Evolutionary conservation across 2,113 vertebrate genomes (phyloP).

Genomic region (Eidolon helvum): DNA sequence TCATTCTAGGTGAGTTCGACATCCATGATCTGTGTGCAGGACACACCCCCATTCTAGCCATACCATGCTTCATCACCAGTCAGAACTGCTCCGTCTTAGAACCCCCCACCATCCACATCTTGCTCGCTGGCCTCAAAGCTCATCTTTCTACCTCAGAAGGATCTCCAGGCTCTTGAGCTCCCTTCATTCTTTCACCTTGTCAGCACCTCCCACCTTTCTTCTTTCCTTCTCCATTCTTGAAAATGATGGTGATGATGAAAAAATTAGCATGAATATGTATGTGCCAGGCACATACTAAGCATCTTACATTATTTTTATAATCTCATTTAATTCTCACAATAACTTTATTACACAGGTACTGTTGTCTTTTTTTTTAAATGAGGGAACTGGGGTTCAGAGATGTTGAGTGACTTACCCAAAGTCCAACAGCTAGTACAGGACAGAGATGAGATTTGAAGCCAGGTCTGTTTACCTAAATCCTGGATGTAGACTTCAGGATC

Average conservation of each 20-base stretch:
- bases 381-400: conserved; percentile 42
- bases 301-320: background rate
- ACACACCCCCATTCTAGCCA: conserved; percentile 41
- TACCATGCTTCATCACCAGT: conserved; percentile 38
- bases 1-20: conserved; percentile 75
- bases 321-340: background rate
- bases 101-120: background rate
- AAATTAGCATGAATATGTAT: conserved; percentile 22
- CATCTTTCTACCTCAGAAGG: background rate
- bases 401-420: conserved; percentile 15
- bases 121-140: background rate
- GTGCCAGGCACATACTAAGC: background rate
- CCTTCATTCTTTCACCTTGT: background rate
- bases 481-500: conserved; percentile 2
- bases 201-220: background rate
- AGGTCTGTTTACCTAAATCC: background rate
- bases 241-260: background rate
- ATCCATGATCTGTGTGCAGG: conserved; percentile 62
- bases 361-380: background rate
- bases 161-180: background rate
- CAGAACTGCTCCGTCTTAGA: background rate
- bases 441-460: background rate
- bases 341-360: conserved; percentile 31
- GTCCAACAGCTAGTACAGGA: background rate
- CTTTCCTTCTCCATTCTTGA: conserved; percentile 16